These are phyloP conservation scores for Dendrolimus pini DNA, from an alignment of 2,888 invertebrate species.

Conservation along the genomic window DNA sequence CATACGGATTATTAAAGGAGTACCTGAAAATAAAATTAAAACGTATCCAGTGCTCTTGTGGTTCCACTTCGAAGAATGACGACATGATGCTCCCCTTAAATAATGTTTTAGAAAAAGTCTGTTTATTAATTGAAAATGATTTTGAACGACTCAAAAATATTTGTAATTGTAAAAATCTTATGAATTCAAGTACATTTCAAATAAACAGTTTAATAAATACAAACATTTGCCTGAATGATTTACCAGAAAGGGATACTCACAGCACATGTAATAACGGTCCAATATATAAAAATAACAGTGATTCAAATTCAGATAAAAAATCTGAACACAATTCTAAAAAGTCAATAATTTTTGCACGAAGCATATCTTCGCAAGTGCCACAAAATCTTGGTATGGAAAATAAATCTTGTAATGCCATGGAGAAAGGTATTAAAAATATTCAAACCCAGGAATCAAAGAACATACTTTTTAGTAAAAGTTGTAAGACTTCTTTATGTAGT, in stretches of 20 bases:
- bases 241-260: background rate
- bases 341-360: constrained; percentile 18
- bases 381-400: constrained; percentile 24
- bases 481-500: constrained; percentile 1
- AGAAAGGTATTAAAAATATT: constrained; percentile 15
- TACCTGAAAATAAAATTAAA: constrained; percentile 62
- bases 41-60: constrained; percentile 46
- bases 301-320: constrained; percentile 1
- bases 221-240: background rate
- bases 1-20: constrained; percentile 56
- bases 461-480: constrained; percentile 16
- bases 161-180: constrained; percentile 28
- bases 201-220: background rate
- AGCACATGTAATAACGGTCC: background rate
- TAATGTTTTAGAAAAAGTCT: constrained; percentile 45
- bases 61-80: constrained; percentile 17
- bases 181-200: background rate
- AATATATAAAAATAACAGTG: background rate
- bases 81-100: constrained; percentile 32
- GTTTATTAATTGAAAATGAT: constrained; percentile 53
- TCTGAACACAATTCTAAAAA: constrained; percentile 18
- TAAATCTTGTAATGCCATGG: constrained; percentile 34
- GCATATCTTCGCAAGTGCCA: constrained; percentile 31
- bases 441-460: constrained; percentile 19
- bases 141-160: constrained; percentile 49